Conservation (phyloP, 2,113 vertebrate species). For the Marmota flaviventris region DNA sequence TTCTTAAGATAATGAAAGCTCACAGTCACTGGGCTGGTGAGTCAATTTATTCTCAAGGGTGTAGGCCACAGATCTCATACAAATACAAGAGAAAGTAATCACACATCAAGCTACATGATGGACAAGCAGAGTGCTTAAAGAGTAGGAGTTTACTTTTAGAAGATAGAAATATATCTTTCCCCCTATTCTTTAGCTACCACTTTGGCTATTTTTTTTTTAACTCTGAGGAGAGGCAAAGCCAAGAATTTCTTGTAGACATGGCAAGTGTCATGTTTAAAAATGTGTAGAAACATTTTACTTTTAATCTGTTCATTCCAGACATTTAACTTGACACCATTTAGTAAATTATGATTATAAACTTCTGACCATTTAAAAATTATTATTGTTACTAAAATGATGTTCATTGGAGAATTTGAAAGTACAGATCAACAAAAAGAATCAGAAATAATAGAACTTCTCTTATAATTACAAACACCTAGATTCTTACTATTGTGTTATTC, state of each 20-base stretch:
- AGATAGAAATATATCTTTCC: constrained; percentile 60
- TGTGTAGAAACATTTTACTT: background rate
- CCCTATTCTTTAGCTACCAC: constrained; percentile 58
- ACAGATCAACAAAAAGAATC: background rate
- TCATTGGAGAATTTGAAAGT: background rate
- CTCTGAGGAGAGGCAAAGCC: constrained; percentile 67
- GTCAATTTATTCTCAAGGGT: constrained; percentile 6
- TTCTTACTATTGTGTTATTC: background rate
- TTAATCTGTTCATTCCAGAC: constrained; percentile 32
- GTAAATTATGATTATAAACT: background rate
- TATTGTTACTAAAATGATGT: background rate
- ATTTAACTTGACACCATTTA: background rate
- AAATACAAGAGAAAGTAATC: constrained; percentile 16
- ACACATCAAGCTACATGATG: background rate
- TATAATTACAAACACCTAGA: background rate
- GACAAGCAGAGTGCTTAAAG: constrained; percentile 28
- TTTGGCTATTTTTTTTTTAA: constrained; percentile 72
- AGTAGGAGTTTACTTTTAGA: background rate
- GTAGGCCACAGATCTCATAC: background rate
- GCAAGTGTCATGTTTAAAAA: constrained; percentile 79
- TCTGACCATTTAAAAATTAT: background rate
- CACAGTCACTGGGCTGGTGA: background rate
- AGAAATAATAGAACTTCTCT: background rate
- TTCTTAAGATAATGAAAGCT: constrained; percentile 40
- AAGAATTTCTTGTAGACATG: constrained; percentile 69